A percentile compares a stretch with the other conserved stretches of the same genome.
Conservation (phyloP, 1,140 invertebrate genomes). For the Aphaenogaster ashmeadi region DNA sequence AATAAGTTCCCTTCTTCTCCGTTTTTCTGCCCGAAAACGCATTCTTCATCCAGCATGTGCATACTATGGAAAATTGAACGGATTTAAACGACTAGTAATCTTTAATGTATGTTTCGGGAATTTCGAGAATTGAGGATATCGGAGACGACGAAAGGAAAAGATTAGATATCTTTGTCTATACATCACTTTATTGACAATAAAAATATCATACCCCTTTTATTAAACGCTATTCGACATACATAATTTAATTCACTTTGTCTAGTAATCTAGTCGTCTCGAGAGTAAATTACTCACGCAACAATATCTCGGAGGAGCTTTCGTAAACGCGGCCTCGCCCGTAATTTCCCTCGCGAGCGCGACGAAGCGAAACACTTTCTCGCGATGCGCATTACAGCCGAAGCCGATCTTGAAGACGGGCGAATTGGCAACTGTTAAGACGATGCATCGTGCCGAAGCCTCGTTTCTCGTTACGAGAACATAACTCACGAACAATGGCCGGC, state of each 20-base stretch:
- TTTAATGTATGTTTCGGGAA: neutral
- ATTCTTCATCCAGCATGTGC: conserved; percentile 30
- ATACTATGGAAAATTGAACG: conserved; percentile 20
- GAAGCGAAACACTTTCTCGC: conserved; percentile 52
- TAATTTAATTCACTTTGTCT: neutral
- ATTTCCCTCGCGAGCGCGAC: conserved; percentile 37
- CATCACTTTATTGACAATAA: neutral
- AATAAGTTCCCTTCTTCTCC: conserved; percentile 45
- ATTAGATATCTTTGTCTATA: neutral
- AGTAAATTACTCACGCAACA: neutral
- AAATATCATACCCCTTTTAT: neutral
- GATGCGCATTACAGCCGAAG: conserved; percentile 11
- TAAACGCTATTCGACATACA: neutral
- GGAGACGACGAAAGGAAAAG: neutral
- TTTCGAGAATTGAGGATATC: neutral
- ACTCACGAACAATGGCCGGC: conserved; percentile 74
- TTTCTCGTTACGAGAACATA: conserved; percentile 77
- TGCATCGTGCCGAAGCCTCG: conserved; percentile 59
- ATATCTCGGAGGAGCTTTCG: neutral
- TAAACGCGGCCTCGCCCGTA: neutral
- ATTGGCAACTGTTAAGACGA: conserved; percentile 70
- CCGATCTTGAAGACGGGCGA: conserved; percentile 57
- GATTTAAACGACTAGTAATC: conserved; percentile 20
- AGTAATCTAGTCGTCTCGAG: neutral
- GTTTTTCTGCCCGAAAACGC: conserved; percentile 4